These are phyloP conservation scores for Acanthopagrus latus DNA, from an alignment of 2,797 vertebrate species.

Conservation along the genomic window DNA sequence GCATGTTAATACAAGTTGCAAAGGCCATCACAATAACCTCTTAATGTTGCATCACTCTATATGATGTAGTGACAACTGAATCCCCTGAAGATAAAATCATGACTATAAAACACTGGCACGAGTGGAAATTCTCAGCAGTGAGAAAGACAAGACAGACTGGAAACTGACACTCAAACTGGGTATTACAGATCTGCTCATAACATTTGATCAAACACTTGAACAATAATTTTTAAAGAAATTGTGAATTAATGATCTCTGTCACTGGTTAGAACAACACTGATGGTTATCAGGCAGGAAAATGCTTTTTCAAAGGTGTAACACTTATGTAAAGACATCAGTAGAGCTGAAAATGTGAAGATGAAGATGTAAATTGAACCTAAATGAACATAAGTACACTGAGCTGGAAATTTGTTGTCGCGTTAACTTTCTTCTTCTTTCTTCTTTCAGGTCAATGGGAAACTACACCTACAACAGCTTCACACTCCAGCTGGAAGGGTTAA, in stretches of 20 bases:
- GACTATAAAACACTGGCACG: neutral
- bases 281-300: too few relatives aligned
- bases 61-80: neutral
- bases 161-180: neutral
- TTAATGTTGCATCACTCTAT: neutral
- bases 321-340: too few relatives aligned
- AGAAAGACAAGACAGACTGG: neutral
- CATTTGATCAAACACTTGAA: neutral
- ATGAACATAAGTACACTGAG: too few relatives aligned
- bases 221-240: neutral
- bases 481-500: conserved; percentile 64
- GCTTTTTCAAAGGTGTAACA: too few relatives aligned
- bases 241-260: too few relatives aligned
- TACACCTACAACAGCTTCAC: conserved; percentile 54
- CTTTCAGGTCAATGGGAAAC: conserved; percentile 62
- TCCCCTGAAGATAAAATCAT: neutral
- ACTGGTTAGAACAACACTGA: too few relatives aligned
- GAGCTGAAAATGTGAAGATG: too few relatives aligned
- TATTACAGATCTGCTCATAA: neutral
- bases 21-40: conserved; percentile 62
- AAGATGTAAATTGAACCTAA: too few relatives aligned
- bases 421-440: neutral
- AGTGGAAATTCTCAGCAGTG: neutral
- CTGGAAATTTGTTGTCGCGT: too few relatives aligned
- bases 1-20: conserved; percentile 58